Conservation (phyloP, 1,140 invertebrate species). For the Coelopa frigida region DNA sequence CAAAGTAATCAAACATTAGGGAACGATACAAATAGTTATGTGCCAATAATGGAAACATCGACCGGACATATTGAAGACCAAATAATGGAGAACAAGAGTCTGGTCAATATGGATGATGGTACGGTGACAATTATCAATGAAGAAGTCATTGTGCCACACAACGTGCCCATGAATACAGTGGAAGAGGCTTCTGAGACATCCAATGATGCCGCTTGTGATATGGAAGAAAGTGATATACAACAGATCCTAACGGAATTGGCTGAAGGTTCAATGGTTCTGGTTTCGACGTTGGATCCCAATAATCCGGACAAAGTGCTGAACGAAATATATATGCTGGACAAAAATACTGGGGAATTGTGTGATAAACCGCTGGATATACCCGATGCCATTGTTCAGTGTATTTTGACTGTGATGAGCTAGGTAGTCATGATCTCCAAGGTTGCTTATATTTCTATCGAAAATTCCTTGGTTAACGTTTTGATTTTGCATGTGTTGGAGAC, state of each 20-base stretch:
- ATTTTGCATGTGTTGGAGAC: too few species aligned
- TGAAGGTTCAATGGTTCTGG: conserved; percentile 44
- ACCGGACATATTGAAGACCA: too few species aligned
- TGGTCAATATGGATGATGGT: conserved; percentile 13
- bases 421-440: too few species aligned
- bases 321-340: conserved; percentile 45
- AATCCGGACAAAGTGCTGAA: conserved; percentile 35
- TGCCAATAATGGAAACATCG: too few species aligned
- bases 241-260: conserved; percentile 32
- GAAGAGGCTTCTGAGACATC: background rate
- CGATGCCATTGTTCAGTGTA: conserved; percentile 43
- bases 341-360: conserved; percentile 34
- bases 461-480: too few species aligned
- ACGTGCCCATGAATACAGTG: background rate
- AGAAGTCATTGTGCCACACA: background rate
- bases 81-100: too few species aligned
- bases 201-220: background rate
- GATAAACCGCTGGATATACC: conserved; percentile 41
- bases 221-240: conserved; percentile 31
- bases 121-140: conserved; percentile 6
- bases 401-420: conserved; percentile 37
- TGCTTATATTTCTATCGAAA: too few species aligned
- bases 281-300: conserved; percentile 31
- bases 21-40: too few species aligned
- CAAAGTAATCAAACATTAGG: too few species aligned